phyloP scores from a whole-genome alignment of 2,797 vertebrate genomes.

The Lepilemur ruficaudatus region DNA sequence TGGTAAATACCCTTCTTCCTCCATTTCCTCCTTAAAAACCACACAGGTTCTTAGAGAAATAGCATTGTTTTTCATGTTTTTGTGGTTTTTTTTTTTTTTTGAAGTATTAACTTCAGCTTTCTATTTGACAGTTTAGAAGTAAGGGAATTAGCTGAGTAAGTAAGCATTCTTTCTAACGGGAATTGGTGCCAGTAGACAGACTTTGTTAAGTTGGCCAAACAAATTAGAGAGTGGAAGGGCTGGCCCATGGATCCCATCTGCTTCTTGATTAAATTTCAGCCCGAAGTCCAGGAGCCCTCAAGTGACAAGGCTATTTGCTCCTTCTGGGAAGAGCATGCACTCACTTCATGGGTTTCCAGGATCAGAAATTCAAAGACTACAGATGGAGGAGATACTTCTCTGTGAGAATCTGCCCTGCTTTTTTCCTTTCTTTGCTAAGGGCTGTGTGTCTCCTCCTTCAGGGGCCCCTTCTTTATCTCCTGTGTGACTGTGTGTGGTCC shows the following conservation, averaged over 20 bases:
- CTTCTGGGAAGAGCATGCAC: not conserved
- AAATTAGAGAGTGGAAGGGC: not conserved
- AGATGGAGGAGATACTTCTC: not conserved
- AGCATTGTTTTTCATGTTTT: not conserved
- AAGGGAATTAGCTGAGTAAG: not conserved
- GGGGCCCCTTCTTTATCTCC: not conserved
- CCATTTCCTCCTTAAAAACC: not conserved
- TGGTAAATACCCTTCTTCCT: not conserved
- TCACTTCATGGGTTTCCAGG: not conserved
- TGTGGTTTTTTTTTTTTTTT: not conserved
- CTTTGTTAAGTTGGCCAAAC: slow-evolving; percentile 13
- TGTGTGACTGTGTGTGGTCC: slow-evolving; percentile 43
- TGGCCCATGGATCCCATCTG: not conserved
- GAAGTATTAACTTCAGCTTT: not conserved
- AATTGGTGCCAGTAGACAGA: not conserved
- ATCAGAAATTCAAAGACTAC: not conserved
- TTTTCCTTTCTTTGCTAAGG: not conserved
- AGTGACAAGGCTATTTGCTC: not conserved
- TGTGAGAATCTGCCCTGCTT: not conserved
- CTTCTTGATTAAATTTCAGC: not conserved
- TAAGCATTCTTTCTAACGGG: not conserved
- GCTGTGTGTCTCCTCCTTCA: not conserved
- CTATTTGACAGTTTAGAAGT: not conserved
- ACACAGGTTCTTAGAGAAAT: not conserved
- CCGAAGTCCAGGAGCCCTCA: not conserved